phyloP scores from a whole-genome alignment of 2,888 invertebrate species.

The Ophioninae sp. region DNA sequence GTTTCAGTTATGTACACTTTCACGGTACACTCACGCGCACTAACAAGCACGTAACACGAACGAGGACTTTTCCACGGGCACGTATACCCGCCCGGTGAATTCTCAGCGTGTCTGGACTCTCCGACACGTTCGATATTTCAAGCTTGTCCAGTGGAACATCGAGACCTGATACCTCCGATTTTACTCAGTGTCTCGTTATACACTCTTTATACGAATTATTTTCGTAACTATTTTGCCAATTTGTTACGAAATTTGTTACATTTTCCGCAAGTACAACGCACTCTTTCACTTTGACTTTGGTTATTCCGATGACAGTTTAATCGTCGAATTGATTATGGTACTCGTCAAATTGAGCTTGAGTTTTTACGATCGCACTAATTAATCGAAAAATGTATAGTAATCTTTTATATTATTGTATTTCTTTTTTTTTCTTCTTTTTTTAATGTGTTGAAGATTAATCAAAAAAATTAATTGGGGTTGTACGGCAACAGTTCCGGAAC shows the following conservation, averaged over 20 bases:
- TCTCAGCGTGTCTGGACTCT: conserved; percentile 40
- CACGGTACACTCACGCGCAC: conserved; percentile 17
- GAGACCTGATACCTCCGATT: conserved; percentile 23
- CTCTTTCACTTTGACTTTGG: neutral
- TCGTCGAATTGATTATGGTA: neutral
- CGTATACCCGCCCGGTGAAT: conserved; percentile 24
- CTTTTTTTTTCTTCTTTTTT: neutral
- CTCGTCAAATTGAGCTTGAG: neutral
- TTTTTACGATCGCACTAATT: neutral
- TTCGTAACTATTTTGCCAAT: neutral
- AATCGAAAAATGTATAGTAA: no score
- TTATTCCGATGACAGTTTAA: neutral
- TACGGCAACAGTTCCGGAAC: neutral
- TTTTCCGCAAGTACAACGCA: neutral
- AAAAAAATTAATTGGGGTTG: neutral
- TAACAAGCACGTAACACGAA: neutral
- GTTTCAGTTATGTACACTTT: conserved; percentile 38
- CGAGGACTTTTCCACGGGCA: conserved; percentile 25
- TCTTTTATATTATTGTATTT: neutral
- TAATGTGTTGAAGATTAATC: neutral
- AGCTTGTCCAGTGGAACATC: conserved; percentile 30
- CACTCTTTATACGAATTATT: neutral
- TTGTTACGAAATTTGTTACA: neutral
- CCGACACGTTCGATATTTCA: conserved; percentile 46
- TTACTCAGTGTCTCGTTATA: neutral